phyloP scores from a whole-genome alignment of 2,888 invertebrate genomes.

The Dolichomitus sp. region DNA sequence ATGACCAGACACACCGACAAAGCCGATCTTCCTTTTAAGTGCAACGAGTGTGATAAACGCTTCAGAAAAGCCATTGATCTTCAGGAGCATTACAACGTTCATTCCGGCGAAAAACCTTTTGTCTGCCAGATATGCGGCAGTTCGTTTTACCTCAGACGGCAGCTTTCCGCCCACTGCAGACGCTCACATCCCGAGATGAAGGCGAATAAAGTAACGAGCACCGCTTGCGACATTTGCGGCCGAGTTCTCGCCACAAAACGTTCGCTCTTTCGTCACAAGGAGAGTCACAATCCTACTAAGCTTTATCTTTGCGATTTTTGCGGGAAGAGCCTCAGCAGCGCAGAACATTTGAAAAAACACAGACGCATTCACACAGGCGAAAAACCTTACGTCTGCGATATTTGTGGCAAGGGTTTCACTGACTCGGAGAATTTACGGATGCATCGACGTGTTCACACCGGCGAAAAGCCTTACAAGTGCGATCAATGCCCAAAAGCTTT shows the following conservation, averaged over 20 bases:
- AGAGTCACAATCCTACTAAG: constrained; percentile 84
- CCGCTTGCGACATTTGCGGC: constrained; percentile 84
- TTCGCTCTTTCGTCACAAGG: constrained; percentile 82
- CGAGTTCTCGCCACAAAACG: constrained; percentile 82
- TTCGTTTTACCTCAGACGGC: constrained; percentile 80
- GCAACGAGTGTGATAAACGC: constrained; percentile 83
- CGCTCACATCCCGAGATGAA: constrained; percentile 83
- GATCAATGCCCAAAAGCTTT: constrained; percentile 87
- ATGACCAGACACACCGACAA: constrained; percentile 82
- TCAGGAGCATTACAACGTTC: constrained; percentile 84
- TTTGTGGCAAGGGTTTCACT: constrained; percentile 86
- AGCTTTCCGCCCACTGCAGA: constrained; percentile 82
- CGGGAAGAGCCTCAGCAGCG: constrained; percentile 87
- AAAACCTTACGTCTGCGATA: constrained; percentile 86
- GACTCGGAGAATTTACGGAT: constrained; percentile 85
- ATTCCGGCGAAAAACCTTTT: constrained; percentile 84
- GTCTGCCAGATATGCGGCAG: constrained; percentile 80
- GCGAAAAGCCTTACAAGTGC: constrained; percentile 87
- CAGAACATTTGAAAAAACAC: constrained; percentile 86
- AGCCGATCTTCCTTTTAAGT: constrained; percentile 81
- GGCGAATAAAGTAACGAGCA: constrained; percentile 82
- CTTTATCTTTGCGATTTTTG: constrained; percentile 87
- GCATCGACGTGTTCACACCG: constrained; percentile 86
- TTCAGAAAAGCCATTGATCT: constrained; percentile 83
- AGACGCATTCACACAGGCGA: constrained; percentile 87